These are phyloP conservation scores for Takifugu ocellatus DNA, from an alignment of 2,797 vertebrate species.

Conservation along the genomic window DNA sequence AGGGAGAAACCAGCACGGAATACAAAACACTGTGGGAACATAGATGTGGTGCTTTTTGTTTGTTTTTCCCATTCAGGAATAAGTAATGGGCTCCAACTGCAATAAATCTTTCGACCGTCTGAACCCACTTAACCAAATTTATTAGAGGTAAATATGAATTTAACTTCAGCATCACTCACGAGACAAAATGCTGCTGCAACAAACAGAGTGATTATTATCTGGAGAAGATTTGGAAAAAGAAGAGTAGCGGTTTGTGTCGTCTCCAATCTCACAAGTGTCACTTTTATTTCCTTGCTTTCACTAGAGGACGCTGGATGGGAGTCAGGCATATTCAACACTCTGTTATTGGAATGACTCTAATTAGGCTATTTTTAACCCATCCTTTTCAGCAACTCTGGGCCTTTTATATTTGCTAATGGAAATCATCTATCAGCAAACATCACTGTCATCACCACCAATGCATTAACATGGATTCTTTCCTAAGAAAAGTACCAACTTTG, in stretches of 20 bases:
- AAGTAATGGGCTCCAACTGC: slow-evolving; percentile 40
- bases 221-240: slow-evolving; percentile 23
- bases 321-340: slow-evolving; percentile 57
- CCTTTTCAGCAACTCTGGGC: slow-evolving; percentile 65
- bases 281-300: slow-evolving; percentile 39
- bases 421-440: slow-evolving; percentile 73
- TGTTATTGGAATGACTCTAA: slow-evolving; percentile 70
- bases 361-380: slow-evolving; percentile 76
- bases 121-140: slow-evolving; percentile 23
- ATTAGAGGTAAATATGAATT: slow-evolving; percentile 30
- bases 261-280: slow-evolving; percentile 54
- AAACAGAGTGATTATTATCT: slow-evolving; percentile 15
- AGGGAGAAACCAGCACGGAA: slow-evolving; percentile 37
- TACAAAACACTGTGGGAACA: slow-evolving; percentile 19
- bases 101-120: slow-evolving; percentile 42
- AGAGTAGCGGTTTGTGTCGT: not conserved
- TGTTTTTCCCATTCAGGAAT: slow-evolving; percentile 36
- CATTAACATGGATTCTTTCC: slow-evolving; percentile 46
- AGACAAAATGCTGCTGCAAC: slow-evolving; percentile 27
- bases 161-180: slow-evolving; percentile 16
- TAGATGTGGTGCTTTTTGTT: not conserved
- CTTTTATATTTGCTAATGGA: slow-evolving; percentile 74
- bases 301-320: slow-evolving; percentile 57
- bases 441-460: slow-evolving; percentile 64
- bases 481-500: slow-evolving; percentile 25